A percentile compares a stretch with the other conserved stretches of the same genome.
Conservation (phyloP, 2,888 invertebrate species). For the Sinohyriopsis cumingii region DNA sequence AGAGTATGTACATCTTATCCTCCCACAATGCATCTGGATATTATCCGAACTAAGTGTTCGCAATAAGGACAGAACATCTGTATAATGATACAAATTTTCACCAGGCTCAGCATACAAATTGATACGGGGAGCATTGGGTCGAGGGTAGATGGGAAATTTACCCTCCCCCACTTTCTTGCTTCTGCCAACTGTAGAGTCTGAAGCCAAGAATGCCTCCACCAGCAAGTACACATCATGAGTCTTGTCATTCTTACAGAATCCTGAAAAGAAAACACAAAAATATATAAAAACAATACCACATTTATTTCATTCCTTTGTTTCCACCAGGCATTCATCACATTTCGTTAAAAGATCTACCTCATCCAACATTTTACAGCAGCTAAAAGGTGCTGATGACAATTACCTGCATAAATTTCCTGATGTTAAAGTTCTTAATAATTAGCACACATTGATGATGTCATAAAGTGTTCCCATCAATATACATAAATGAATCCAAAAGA, state of each 20-base stretch:
- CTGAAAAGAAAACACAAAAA: slow-evolving; percentile 30
- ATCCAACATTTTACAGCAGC: no score
- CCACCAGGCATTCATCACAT: no score
- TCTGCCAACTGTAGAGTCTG: slow-evolving; percentile 39
- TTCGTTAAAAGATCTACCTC: no score
- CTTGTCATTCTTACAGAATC: slow-evolving; percentile 67
- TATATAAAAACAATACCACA: background rate
- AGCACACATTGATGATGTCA: no score
- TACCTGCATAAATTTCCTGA: no score
- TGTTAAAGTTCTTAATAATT: no score
- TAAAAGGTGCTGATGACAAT: no score
- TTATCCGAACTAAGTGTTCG: slow-evolving; percentile 58
- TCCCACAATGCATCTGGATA: slow-evolving; percentile 67
- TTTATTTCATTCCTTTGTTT: no score
- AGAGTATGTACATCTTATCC: slow-evolving; percentile 56
- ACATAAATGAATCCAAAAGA: no score
- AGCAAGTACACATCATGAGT: slow-evolving; percentile 65
- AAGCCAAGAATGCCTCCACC: slow-evolving; percentile 60
- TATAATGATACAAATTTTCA: slow-evolving; percentile 61
- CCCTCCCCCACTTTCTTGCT: slow-evolving; percentile 64
- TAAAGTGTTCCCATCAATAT: no score
- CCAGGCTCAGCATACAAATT: slow-evolving; percentile 57
- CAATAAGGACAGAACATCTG: slow-evolving; percentile 58
- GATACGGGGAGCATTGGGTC: slow-evolving; percentile 61
- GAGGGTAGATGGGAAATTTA: slow-evolving; percentile 67